Percentiles rank a stretch among this genome's conserved stretches.
phyloP scores from a whole-genome alignment of 2,888 invertebrate genomes.

The Notocelia uddmanniana region DNA sequence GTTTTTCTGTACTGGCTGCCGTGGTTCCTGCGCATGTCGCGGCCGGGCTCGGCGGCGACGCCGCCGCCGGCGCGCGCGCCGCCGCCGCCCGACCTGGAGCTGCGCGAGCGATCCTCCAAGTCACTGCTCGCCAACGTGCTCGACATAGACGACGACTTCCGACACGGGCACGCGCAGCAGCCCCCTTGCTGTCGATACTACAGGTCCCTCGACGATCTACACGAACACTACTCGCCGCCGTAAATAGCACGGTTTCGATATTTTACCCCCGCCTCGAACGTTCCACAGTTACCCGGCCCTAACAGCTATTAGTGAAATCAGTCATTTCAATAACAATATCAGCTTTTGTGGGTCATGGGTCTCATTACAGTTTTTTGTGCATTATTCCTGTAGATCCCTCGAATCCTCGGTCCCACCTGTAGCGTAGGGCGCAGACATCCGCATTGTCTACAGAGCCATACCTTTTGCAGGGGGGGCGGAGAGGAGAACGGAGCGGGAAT shows the following conservation, averaged over 20 bases:
- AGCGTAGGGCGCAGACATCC: constrained; percentile 75
- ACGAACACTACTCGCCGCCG: constrained; percentile 85
- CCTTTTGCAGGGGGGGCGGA: constrained; percentile 78
- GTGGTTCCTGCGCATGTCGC: constrained; percentile 97
- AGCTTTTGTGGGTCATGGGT: constrained; percentile 68
- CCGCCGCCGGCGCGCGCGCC: constrained; percentile 89
- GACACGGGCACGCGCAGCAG: constrained; percentile 91
- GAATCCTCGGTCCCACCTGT: constrained; percentile 80
- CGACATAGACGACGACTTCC: constrained; percentile 98
- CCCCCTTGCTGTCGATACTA: constrained; percentile 91
- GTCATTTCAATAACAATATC: constrained; percentile 28
- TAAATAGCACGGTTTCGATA: constrained; percentile 85
- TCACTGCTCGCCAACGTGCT: constrained; percentile 98
- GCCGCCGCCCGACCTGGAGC: constrained; percentile 93
- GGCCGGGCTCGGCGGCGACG: constrained; percentile 87
- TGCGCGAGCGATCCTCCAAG: constrained; percentile 96
- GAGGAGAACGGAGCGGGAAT: constrained; percentile 91
- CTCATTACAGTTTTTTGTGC: constrained; percentile 68
- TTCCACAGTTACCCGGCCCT: constrained; percentile 82
- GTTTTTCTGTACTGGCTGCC: constrained; percentile 99
- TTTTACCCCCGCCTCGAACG: constrained; percentile 80
- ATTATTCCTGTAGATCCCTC: constrained; percentile 80
- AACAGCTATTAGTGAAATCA: constrained; percentile 52
- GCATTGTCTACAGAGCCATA: constrained; percentile 77
- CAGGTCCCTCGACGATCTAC: constrained; percentile 89